These are phyloP conservation scores for Nyctereutes procyonoides DNA, from an alignment of 2,113 vertebrate genomes.

Conservation along the genomic window DNA sequence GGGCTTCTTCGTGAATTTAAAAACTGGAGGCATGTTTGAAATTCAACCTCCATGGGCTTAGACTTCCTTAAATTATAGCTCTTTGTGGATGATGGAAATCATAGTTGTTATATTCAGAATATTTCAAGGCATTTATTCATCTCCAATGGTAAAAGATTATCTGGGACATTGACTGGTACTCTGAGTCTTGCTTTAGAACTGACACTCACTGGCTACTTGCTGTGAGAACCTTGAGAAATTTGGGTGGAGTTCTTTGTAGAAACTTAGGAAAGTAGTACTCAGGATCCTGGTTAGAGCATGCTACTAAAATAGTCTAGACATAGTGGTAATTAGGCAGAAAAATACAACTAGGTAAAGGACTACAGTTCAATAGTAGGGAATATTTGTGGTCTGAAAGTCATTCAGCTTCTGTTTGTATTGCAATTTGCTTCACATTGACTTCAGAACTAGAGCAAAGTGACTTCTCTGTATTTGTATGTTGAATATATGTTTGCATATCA, in stretches of 20 bases:
- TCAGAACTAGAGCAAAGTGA: not conserved
- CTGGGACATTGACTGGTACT: not conserved
- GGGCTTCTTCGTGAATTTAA: not conserved
- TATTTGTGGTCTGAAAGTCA: not conserved
- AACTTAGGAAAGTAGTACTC: not conserved
- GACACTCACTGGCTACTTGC: not conserved
- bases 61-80: not conserved
- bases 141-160: not conserved
- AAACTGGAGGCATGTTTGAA: not conserved
- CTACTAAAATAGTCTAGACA: not conserved
- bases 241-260: not conserved
- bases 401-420: not conserved
- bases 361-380: not conserved
- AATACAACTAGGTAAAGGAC: not conserved
- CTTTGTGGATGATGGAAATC: not conserved
- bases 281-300: not conserved
- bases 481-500: not conserved
- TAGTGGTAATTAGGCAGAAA: not conserved
- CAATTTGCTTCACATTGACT: not conserved
- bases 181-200: no score
- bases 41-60: not conserved
- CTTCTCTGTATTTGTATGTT: not conserved
- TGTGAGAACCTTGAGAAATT: not conserved
- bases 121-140: not conserved
- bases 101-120: not conserved